These are phyloP conservation scores for Drosophila nigricruria DNA, from an alignment of 2,888 invertebrate species.

Conservation along the genomic window DNA sequence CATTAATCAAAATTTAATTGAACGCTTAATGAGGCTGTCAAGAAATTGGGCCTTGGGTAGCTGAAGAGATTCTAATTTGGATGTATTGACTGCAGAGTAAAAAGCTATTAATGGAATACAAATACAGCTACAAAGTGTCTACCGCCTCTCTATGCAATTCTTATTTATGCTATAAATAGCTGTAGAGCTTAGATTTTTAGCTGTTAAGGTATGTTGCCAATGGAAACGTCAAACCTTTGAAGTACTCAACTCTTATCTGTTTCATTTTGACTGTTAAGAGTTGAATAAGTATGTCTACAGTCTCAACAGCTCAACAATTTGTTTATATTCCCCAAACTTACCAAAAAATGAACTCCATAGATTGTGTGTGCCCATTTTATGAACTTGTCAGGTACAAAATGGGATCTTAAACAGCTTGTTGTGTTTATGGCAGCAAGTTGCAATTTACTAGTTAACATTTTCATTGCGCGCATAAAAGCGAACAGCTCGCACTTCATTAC, in stretches of 20 bases:
- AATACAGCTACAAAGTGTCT: not conserved
- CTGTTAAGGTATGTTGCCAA: no score
- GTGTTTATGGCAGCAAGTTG: slow-evolving; percentile 41
- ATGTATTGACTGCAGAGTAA: not conserved
- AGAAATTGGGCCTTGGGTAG: not conserved
- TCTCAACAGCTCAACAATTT: not conserved
- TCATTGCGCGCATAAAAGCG: slow-evolving; percentile 48
- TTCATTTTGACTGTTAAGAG: no score
- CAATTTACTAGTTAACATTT: slow-evolving; percentile 49
- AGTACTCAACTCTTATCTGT: no score
- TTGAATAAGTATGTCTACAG: no score
- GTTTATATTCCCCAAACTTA: not conserved
- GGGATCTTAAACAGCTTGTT: slow-evolving; percentile 26
- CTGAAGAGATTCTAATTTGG: not conserved
- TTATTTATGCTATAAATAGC: not conserved
- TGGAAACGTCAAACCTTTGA: no score
- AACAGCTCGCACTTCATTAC: slow-evolving; percentile 53
- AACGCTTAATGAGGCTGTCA: not conserved
- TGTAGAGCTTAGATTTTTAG: not conserved
- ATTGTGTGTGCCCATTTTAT: not conserved
- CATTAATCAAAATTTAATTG: slow-evolving; percentile 12
- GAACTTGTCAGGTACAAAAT: slow-evolving; percentile 11
- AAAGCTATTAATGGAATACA: not conserved
- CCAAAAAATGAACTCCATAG: not conserved
- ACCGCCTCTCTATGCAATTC: not conserved